Evolutionary conservation across 2,113 vertebrate species (phyloP).

Genomic region (Leucopsar rothschildi): DNA sequence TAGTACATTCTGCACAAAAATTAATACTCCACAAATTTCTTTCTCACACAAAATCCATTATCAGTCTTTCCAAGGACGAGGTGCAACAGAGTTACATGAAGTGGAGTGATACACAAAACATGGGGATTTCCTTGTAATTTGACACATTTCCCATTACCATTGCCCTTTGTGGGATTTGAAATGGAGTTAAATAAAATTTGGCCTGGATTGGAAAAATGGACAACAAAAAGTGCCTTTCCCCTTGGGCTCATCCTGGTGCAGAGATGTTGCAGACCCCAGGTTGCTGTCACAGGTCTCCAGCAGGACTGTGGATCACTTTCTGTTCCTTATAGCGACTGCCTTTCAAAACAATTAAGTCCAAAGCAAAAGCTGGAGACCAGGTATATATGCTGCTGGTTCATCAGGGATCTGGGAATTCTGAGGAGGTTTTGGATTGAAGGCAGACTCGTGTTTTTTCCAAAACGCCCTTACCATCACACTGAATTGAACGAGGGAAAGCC

Average conservation of each 20-base stretch:
- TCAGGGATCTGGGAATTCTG: not conserved
- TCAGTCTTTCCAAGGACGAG: not conserved
- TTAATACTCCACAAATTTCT: not conserved
- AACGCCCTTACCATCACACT: not conserved
- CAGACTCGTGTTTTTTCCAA: not conserved
- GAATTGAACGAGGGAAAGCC: not conserved
- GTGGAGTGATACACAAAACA: not conserved
- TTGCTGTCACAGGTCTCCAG: not conserved
- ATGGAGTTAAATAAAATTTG: not conserved
- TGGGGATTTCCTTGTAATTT: accelerated
- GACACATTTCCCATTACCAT: not conserved
- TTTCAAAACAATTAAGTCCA: not conserved
- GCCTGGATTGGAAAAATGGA: not conserved
- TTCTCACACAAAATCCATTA: not conserved
- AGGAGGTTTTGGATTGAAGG: not conserved
- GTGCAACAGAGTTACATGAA: not conserved
- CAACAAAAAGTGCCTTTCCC: not conserved
- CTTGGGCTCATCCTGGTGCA: not conserved
- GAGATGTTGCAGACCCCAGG: not conserved
- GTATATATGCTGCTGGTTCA: not conserved
- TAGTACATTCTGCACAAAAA: not conserved
- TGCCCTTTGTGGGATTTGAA: not conserved
- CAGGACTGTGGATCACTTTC: not conserved
- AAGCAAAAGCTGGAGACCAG: not conserved
- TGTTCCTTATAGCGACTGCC: not conserved